These are phyloP conservation scores for Philaethria dido DNA, from an alignment of 2,888 invertebrate genomes.

Conservation along the genomic window DNA sequence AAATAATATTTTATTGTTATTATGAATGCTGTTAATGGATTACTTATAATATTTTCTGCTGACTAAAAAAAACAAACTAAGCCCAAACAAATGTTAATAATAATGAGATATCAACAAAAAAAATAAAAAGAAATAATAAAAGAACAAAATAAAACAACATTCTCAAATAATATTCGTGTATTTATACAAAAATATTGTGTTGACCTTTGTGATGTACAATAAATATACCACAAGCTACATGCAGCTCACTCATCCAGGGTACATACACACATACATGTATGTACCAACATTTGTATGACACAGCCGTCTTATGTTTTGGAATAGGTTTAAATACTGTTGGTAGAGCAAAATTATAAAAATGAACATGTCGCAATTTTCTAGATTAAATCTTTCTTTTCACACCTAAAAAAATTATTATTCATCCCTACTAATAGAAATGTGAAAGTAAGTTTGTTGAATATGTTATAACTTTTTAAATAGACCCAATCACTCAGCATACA, in stretches of 20 bases:
- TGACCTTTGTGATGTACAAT: conserved; percentile 44
- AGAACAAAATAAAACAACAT: conserved; percentile 23
- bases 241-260: conserved; percentile 2
- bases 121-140: neutral
- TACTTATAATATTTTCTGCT: no score
- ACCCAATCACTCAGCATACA: no score
- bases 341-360: conserved; percentile 7
- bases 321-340: conserved; percentile 33
- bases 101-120: neutral
- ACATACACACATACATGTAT: neutral
- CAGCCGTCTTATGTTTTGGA: conserved; percentile 54
- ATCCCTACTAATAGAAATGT: no score
- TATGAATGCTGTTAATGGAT: no score
- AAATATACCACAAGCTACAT: conserved; percentile 35
- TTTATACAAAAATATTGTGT: conserved; percentile 45
- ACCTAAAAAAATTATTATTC: neutral
- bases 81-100: no score
- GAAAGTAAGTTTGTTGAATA: no score
- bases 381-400: no score
- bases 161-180: conserved; percentile 27
- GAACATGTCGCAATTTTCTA: no score
- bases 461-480: no score
- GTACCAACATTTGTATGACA: conserved; percentile 45
- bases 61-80: no score
- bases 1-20: no score